A percentile compares a stretch with the other conserved stretches of the same genome.
phyloP scores from a whole-genome alignment of 2,113 vertebrate genomes.

The Grallaria varia region DNA sequence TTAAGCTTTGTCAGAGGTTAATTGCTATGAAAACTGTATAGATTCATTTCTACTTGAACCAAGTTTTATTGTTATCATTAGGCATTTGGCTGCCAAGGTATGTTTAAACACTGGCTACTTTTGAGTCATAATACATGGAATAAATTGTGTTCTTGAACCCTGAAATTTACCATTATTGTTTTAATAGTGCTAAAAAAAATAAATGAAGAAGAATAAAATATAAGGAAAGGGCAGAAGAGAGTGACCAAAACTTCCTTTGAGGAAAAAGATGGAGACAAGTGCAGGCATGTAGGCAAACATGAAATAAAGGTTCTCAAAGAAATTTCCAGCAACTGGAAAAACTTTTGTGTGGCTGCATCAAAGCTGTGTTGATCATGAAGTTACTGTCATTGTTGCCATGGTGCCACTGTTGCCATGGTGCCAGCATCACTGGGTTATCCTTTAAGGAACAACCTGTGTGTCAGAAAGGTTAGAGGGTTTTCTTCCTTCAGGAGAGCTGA shows the following conservation, averaged over 20 bases:
- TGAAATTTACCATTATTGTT: neutral
- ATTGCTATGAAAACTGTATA: neutral
- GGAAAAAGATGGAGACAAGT: neutral
- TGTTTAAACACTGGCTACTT: neutral
- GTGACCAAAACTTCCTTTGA: neutral
- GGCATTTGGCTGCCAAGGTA: neutral
- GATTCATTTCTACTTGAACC: neutral
- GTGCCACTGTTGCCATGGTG: neutral
- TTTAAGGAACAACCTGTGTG: neutral
- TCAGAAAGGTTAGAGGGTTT: neutral
- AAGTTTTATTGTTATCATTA: neutral
- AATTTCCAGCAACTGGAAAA: neutral
- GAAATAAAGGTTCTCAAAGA: neutral
- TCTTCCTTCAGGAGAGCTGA: neutral
- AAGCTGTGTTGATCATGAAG: neutral
- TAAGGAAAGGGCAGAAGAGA: neutral
- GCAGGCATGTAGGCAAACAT: neutral
- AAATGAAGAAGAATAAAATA: neutral
- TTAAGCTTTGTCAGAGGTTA: neutral
- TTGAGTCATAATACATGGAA: neutral
- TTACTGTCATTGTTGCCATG: neutral
- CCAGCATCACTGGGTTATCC: neutral
- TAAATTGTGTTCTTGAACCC: neutral
- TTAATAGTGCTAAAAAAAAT: neutral
- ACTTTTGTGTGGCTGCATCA: neutral